A percentile compares a stretch with the other conserved stretches of the same genome.
Evolutionary conservation across 2,888 invertebrate species (phyloP).

Genomic region (Argyresthia albistria): DNA sequence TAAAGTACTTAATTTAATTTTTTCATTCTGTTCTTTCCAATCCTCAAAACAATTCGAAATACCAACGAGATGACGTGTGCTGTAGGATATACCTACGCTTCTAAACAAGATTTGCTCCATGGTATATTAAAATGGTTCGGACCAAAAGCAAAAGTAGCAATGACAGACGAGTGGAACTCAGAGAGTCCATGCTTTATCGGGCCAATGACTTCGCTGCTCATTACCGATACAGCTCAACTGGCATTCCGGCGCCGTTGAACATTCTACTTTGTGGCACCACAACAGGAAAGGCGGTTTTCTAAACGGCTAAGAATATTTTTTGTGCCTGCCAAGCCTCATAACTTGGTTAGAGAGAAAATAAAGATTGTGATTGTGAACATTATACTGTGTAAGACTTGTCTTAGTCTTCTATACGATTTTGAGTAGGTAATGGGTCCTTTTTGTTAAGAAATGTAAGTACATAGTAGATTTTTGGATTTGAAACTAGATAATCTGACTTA

Average conservation of each 20-base stretch:
- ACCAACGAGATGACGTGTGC: no score
- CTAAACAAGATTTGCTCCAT: no score
- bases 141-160: constrained; percentile 62
- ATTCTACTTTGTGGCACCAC: background rate
- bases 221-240: constrained; percentile 31
- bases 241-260: background rate
- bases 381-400: background rate
- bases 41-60: no score
- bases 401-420: no score
- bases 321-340: background rate
- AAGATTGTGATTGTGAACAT: background rate
- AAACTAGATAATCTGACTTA: no score
- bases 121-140: constrained; percentile 24
- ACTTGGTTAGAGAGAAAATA: constrained; percentile 2
- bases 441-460: no score
- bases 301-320: background rate
- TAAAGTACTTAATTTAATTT: no score
- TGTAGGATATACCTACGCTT: no score
- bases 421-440: no score
- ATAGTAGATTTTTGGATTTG: no score
- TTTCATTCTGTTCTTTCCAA: no score
- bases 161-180: constrained; percentile 42
- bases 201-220: constrained; percentile 55
- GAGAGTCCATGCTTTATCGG: constrained; percentile 39
- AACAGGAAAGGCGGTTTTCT: background rate